Conservation (phyloP, 2,888 invertebrate genomes). For the Glaucopsyche alexis region DNA sequence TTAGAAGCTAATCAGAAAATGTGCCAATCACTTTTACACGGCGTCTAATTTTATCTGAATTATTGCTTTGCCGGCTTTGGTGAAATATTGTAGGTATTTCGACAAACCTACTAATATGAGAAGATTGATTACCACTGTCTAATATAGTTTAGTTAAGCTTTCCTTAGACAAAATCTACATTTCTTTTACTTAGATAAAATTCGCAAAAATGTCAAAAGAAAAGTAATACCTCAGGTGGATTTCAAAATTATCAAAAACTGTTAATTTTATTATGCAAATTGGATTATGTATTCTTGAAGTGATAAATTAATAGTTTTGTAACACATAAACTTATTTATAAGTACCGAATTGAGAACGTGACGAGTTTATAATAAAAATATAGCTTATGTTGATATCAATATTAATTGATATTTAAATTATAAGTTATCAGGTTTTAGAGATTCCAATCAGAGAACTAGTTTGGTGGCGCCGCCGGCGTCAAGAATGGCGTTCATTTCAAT, state of each 20-base stretch:
- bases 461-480: conserved; percentile 43
- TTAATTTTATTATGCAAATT: background rate
- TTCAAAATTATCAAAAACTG: background rate
- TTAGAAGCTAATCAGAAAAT: conserved; percentile 17
- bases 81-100: conserved; percentile 1
- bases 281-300: conserved; percentile 4
- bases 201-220: no score
- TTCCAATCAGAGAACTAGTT: conserved; percentile 64
- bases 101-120: background rate
- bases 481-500: conserved; percentile 66
- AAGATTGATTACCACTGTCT: background rate
- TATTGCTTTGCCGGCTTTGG: background rate
- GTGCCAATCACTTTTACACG: conserved; percentile 5
- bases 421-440: conserved; percentile 42
- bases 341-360: conserved; percentile 21
- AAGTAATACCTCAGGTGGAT: no score
- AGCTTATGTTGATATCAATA: conserved; percentile 12
- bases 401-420: conserved; percentile 14
- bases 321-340: conserved; percentile 14
- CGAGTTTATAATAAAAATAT: background rate
- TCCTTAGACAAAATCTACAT: background rate
- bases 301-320: conserved; percentile 9
- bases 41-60: conserved; percentile 20
- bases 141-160: background rate
- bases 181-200: background rate